phyloP scores from a whole-genome alignment of 2,113 vertebrate genomes.

The Phaetusa simplex region DNA sequence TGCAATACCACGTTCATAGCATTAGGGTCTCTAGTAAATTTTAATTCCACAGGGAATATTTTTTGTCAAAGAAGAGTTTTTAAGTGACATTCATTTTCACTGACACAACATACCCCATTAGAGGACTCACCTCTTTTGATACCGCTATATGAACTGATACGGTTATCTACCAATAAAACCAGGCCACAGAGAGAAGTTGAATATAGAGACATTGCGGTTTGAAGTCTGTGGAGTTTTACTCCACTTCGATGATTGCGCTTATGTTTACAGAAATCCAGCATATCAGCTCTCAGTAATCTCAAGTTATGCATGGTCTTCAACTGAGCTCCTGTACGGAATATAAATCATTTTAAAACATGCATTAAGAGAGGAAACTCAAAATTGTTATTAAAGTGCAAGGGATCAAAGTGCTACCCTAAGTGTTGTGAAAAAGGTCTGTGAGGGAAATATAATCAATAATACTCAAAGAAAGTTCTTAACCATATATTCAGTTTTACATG shows the following conservation, averaged over 20 bases:
- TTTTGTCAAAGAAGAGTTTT: background rate
- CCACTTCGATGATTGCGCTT: constrained; percentile 86
- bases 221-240: constrained; percentile 89
- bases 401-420: background rate
- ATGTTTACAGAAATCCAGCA: constrained; percentile 94
- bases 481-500: background rate
- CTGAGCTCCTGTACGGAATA: constrained; percentile 84
- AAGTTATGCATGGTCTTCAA: constrained; percentile 99
- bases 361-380: background rate
- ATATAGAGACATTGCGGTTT: constrained; percentile 93
- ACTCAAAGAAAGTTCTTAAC: background rate
- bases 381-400: background rate
- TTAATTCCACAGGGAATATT: background rate
- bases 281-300: constrained; percentile 88
- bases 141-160: constrained; percentile 95
- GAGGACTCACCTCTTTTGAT: constrained; percentile 90
- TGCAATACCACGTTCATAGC: background rate
- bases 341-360: background rate
- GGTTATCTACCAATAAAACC: constrained; percentile 93
- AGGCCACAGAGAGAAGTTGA: constrained; percentile 93
- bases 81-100: background rate
- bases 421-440: background rate
- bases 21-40: background rate
- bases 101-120: background rate
- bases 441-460: background rate